Evolutionary conservation across 2,113 vertebrate genomes (phyloP).

Genomic region (Urocitellus parryii): DNA sequence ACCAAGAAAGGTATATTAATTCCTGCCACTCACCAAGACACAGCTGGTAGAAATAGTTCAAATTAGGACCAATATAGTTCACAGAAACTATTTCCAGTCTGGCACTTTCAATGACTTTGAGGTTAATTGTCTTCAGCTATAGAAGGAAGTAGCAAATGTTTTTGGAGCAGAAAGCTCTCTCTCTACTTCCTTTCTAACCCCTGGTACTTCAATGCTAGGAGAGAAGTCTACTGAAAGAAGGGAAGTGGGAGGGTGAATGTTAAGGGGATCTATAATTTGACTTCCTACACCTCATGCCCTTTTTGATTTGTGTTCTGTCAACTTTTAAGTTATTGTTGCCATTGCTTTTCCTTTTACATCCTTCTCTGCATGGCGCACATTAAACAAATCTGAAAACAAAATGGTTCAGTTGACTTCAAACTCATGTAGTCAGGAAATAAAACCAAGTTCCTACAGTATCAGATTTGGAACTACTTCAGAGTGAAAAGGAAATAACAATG

Average conservation of each 20-base stretch:
- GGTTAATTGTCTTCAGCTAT: neutral
- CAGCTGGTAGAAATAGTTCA: neutral
- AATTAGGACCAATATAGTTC: neutral
- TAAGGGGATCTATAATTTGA: neutral
- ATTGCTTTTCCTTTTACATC: neutral
- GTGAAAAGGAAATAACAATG: neutral
- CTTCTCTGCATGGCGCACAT: neutral
- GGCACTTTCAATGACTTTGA: neutral
- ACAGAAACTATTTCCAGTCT: neutral
- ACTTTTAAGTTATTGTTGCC: neutral
- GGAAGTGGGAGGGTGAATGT: neutral
- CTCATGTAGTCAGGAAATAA: slow-evolving; percentile 27
- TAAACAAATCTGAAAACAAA: slow-evolving; percentile 32
- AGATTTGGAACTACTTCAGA: slow-evolving; percentile 58
- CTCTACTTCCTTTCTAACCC: neutral
- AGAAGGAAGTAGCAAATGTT: neutral
- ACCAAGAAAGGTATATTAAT: neutral
- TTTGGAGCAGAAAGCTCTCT: neutral
- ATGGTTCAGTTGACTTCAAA: neutral
- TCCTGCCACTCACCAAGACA: neutral
- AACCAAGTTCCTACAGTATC: slow-evolving; percentile 46
- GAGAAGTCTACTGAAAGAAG: neutral
- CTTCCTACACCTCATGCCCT: neutral
- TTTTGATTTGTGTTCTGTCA: neutral
- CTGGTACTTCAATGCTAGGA: neutral